These are phyloP conservation scores for Melanotaenia maccullochi DNA, from an alignment of 2,797 vertebrate species.

Conservation along the genomic window DNA sequence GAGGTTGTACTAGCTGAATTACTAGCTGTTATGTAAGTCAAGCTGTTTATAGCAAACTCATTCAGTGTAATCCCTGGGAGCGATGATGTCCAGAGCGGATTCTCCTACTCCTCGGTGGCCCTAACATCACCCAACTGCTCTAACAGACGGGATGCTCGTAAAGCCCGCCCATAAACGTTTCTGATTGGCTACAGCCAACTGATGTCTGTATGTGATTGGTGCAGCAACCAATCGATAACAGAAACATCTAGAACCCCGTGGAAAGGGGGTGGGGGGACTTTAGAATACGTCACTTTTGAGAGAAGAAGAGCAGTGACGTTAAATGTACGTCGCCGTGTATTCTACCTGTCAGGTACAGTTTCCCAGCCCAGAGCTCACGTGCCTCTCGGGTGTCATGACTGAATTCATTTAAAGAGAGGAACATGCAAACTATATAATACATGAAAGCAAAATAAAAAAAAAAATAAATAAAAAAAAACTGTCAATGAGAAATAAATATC, in stretches of 20 bases:
- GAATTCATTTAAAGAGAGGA: background rate
- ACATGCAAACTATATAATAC: background rate
- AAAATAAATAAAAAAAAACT: background rate
- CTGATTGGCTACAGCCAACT: constrained; percentile 67
- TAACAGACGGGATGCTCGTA: constrained; percentile 38
- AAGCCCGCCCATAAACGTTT: constrained; percentile 53
- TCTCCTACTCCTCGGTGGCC: constrained; percentile 69
- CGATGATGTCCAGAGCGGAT: constrained; percentile 73
- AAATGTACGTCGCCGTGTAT: background rate
- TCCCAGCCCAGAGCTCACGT: background rate
- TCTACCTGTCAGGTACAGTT: constrained; percentile 8
- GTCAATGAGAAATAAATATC: background rate
- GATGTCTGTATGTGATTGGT: constrained; percentile 65
- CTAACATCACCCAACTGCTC: constrained; percentile 65
- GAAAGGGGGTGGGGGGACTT: constrained; percentile 19
- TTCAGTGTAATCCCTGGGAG: constrained; percentile 75
- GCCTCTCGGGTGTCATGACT: background rate
- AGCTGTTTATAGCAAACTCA: constrained; percentile 78
- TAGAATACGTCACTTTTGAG: constrained; percentile 46
- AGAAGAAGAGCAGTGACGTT: rapidly evolving
- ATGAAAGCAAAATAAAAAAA: background rate
- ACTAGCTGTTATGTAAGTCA: constrained; percentile 78
- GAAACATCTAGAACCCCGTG: constrained; percentile 82
- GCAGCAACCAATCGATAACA: constrained; percentile 56
- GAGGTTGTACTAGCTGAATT: constrained; percentile 55